Base-by-base conservation (phyloP, 2,113 vertebrate species). In the Philantomba maxwellii region DNA sequence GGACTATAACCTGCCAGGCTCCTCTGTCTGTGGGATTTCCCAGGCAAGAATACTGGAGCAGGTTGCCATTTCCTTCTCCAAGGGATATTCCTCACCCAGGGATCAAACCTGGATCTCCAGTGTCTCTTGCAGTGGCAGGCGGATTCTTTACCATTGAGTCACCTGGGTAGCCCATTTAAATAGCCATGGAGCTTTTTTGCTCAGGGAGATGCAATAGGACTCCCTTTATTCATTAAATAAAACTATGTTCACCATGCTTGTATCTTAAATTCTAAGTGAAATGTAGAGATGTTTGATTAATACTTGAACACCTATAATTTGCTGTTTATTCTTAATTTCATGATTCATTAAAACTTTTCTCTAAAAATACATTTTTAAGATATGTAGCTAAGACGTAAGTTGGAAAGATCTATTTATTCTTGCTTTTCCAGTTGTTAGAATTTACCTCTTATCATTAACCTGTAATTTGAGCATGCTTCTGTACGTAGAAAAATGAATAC, bases 391-490 rank as follows among this genome's bases (percentile, higher is more conserved):
- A 85, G 80, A 92, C 89, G 57, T 15, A 78, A 55, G 11, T 86
- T 95, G 70, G 66, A 78, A 94, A 58, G 17, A 80, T 75, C 30
- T 7, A 7, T 73, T 55, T 84, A 39, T 84, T 92, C 81, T 66
- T 94, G n/a, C 14, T 90, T 82, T 70, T 70, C 62, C 82, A 60
- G 26, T 92, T 92, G 64, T 62, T 43, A 49, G 91, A 98, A 98
- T 97, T 39, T 75, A 7, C 81, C 87, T 51, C 94, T 98, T 86
- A 8, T 64, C 66, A 51, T 87, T 64, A 96, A 77, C 39, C 30
- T 75, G 21, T 93, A 98, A 77, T 45, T 82, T 87, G 55, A 89
- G 36, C 77, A 88, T 97, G 70, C n/a, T 97, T 98, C 91, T 94
- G 93, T 91, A 97, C 94, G 58, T 60, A 21, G 4, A 95, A 96